Base-by-base conservation (phyloP, 2,797 vertebrate genomes). In the Alauda arvensis region DNA sequence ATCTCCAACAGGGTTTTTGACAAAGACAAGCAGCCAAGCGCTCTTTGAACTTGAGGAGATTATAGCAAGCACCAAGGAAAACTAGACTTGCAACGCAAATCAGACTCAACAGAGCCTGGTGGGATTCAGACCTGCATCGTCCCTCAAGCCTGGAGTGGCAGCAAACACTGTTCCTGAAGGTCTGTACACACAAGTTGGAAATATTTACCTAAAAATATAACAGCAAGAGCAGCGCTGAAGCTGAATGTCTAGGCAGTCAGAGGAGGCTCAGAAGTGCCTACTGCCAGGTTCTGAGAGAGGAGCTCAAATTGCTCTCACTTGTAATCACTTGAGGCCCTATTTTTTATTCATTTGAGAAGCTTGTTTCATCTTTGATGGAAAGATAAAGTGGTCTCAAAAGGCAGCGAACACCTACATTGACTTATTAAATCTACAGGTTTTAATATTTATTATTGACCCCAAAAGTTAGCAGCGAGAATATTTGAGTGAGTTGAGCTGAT, bases 21-120 rank as follows among this genome's bases (percentile, higher is more conserved):
- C 98, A 98, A 98, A 98, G 98, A 98, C 98, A 98, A 98, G 98
- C 97, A 98, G 98, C 98, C 96, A 97, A 96, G 95, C 89, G 63
- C 89, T 96, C 98, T 99, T 98, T 98, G 98, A 99, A 98, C 98
- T 97, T 92, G 25, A 93, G 91, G 93, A 96, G 97, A 97, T 98
- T 98, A 98, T 96, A 98, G 98, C 96, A 95, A 94, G 96, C 96
- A 96, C 96, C 96, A 96, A 94, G 96, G 96, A 96, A 96, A 96
- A 94, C 92, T 71, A 92, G 94, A 89, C 95, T 95, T 90, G 90
- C 93, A 92, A 96, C 71, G 85, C 97, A 98, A 98, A 98, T 97
- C 91, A 96, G 95, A 94, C 92, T 97, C 96, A 97, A 97, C 97
- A 96, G 97, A 95, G 81, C 85, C 83, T 96, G 96, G 95, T 96